Base-by-base conservation (phyloP, 2,113 vertebrate species). In the Turdus rufiventris region DNA sequence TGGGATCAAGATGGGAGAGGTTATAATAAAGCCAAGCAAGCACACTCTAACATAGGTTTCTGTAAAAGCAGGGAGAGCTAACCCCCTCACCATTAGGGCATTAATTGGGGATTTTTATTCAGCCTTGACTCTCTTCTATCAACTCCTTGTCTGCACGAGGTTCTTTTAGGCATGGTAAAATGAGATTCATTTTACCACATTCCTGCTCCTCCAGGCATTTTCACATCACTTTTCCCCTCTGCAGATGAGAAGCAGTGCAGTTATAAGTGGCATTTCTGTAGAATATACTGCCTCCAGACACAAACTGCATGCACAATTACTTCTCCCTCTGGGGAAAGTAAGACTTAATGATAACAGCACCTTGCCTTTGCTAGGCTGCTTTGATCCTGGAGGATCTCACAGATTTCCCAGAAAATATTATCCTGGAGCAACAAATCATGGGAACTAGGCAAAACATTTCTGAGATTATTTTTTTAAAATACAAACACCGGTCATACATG, bases 51-150 rank as follows among this genome's bases (percentile, higher is more conserved):
- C 72, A 70, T 15, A 72, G 62, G 33, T 43, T 80, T 54, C 62
- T 70, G 54, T 34, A 53, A 36, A 60, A 76, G 33, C 1, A 1
- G 24, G 6, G 28, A 73, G 48, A 92, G 50, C 24, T 60, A 61
- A 78, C 8, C 45, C 56, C 56, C 58, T 65, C 3, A 1, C n/a
- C 31, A 38, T 9, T 81, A 57, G 72, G 43, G 70, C 63, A 67
- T 24, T 89, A 94, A 93, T 19, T 85, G 75, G 76, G 79, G 85
- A 51, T 89, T 91, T 90, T 82, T 93, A 88, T 96, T 95, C 85
- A 73, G 85, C 0, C 4, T 66, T 40, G 51, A 82, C 36, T 81
- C 36, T 79, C 71, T 96, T 91, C 85, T 81, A 80, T 93, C 77
- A 86, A 31, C 67, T 73, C 77, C 51, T 86, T 86, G 58, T 89